Percentiles rank a stretch among this genome's conserved stretches.
Conservation (phyloP, 2,113 vertebrate species). For the Cricetomys ansorgei region DNA sequence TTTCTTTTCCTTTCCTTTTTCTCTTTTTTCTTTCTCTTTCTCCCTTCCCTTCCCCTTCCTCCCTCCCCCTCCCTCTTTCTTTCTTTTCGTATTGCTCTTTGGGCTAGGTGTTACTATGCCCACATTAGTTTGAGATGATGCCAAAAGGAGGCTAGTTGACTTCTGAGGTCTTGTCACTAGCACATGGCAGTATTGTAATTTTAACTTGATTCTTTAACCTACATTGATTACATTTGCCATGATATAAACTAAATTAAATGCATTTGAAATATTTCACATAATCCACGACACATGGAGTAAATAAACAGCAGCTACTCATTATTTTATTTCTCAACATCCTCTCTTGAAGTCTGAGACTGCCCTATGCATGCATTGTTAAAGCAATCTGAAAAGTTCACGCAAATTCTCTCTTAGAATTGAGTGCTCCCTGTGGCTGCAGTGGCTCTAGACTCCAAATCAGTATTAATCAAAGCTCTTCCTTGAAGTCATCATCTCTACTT, state of each 20-base stretch:
- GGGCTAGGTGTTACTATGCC: not conserved
- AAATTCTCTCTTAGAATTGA: not conserved
- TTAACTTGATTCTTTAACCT: not conserved
- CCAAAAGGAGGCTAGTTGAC: not conserved
- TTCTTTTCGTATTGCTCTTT: not conserved
- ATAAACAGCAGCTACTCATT: constrained; percentile 12
- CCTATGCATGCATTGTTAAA: not conserved
- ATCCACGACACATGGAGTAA: not conserved
- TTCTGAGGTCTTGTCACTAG: not conserved
- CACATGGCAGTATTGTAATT: not conserved
- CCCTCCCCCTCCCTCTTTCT: too few species aligned
- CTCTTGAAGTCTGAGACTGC: not conserved
- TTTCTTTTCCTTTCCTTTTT: too few species aligned
- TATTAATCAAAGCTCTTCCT: not conserved
- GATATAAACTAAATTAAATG: constrained; percentile 10
- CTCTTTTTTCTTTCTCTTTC: not conserved
- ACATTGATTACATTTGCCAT: not conserved
- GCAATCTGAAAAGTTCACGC: not conserved
- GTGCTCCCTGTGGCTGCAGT: not conserved
- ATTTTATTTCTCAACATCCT: not conserved
- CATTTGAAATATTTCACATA: not conserved
- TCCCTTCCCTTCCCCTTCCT: not conserved
- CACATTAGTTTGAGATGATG: not conserved
- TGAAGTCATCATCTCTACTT: not conserved
- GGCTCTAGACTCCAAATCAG: not conserved